These are phyloP conservation scores for Danaus chrysippus DNA, from an alignment of 2,888 invertebrate species.

Conservation along the genomic window DNA sequence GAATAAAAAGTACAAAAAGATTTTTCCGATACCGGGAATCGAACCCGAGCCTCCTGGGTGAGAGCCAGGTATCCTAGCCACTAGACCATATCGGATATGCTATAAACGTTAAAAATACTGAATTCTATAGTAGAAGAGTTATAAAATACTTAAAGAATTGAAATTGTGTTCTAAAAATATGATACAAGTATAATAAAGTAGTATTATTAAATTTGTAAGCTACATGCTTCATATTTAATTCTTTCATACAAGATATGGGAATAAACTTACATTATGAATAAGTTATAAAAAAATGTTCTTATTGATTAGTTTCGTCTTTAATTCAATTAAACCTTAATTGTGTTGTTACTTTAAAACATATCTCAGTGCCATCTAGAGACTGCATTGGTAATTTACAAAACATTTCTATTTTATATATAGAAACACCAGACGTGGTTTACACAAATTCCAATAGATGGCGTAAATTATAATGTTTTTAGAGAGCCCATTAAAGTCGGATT, in stretches of 20 bases:
- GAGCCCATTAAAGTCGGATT: background rate
- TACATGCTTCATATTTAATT: no score
- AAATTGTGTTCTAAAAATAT: no score
- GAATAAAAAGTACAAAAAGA: background rate
- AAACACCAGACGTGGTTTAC: background rate
- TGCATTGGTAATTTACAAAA: background rate
- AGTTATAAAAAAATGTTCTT: no score
- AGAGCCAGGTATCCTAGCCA: constrained; percentile 85
- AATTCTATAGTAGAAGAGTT: background rate
- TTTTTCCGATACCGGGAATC: constrained; percentile 82
- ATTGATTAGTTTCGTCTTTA: no score
- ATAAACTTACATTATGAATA: no score
- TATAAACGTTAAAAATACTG: fast-evolving
- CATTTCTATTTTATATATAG: background rate
- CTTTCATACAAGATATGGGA: no score
- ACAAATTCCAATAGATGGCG: background rate
- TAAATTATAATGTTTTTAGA: background rate
- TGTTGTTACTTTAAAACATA: background rate
- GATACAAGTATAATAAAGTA: no score
- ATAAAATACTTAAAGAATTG: no score
- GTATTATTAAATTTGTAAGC: no score
- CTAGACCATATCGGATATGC: constrained; percentile 79
- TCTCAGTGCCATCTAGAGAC: background rate
- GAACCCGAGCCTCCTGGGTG: constrained; percentile 86
- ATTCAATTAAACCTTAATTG: background rate